phyloP scores from a whole-genome alignment of 2,888 invertebrate genomes.

The Chloroclystis v-ata region DNA sequence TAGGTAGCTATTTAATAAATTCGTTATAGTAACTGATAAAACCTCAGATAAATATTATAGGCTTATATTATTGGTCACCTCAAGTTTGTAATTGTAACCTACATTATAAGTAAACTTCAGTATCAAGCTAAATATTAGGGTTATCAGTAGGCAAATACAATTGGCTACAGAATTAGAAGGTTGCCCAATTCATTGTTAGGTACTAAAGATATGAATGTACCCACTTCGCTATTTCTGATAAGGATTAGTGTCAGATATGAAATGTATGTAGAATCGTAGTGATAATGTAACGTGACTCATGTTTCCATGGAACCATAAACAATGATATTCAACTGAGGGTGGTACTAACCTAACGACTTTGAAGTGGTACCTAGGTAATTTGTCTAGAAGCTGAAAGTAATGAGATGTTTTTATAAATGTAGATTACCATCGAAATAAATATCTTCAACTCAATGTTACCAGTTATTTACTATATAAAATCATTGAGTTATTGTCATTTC shows the following conservation, averaged over 20 bases:
- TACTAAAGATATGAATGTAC: conserved; percentile 24
- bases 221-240: conserved; percentile 50
- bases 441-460: no score
- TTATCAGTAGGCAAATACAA: conserved; percentile 35
- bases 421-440: no score
- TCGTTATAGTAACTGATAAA: no score
- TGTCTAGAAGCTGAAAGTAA: no score
- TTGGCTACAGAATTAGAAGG: conserved; percentile 41
- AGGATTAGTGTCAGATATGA: conserved; percentile 25
- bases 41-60: background rate
- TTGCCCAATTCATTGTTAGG: conserved; percentile 45
- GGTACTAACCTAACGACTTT: no score
- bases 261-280: background rate
- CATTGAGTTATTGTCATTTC: no score
- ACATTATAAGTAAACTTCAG: background rate
- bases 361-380: no score
- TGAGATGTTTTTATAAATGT: no score
- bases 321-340: conserved; percentile 11
- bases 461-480: no score
- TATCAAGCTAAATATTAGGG: conserved; percentile 20
- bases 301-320: conserved; percentile 1
- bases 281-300: conserved; percentile 9
- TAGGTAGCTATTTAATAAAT: no score
- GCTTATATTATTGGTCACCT: background rate
- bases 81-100: background rate